A percentile compares a stretch with the other conserved stretches of the same genome.
Conservation (phyloP, 2,113 vertebrate species). For the Phylloscopus trochilus region DNA sequence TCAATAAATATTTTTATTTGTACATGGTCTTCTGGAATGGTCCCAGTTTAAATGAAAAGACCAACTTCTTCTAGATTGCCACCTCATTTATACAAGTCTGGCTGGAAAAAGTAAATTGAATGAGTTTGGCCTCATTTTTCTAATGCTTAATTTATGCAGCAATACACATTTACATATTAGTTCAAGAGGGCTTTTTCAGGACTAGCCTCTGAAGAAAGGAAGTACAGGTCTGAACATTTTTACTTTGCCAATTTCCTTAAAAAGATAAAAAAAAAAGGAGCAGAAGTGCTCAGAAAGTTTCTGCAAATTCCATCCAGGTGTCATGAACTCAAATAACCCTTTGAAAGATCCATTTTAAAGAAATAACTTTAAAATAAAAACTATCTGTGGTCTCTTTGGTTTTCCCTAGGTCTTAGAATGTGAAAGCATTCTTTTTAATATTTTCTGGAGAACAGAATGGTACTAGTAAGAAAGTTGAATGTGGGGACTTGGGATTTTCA, state of each 20-base stretch:
- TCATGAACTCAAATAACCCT: conserved; percentile 23
- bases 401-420: neutral
- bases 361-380: neutral
- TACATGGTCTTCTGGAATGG: conserved; percentile 31
- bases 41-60: conserved; percentile 53
- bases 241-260: neutral
- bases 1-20: conserved; percentile 49
- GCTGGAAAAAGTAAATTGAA: conserved; percentile 27
- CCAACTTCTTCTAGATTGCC: conserved; percentile 17
- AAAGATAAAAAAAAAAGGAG: neutral
- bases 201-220: neutral
- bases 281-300: neutral
- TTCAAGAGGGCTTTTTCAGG: conserved; percentile 18
- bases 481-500: neutral
- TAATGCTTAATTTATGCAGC: conserved; percentile 18
- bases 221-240: neutral
- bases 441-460: neutral
- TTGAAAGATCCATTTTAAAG: neutral
- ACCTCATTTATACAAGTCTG: conserved; percentile 28
- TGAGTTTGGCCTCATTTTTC: neutral
- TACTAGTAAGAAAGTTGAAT: neutral
- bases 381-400: neutral
- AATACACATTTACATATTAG: conserved; percentile 26
- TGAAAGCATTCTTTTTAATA: neutral
- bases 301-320: neutral